Conservation (phyloP, 2,113 vertebrate species). For the Coracopsis vasa region DNA sequence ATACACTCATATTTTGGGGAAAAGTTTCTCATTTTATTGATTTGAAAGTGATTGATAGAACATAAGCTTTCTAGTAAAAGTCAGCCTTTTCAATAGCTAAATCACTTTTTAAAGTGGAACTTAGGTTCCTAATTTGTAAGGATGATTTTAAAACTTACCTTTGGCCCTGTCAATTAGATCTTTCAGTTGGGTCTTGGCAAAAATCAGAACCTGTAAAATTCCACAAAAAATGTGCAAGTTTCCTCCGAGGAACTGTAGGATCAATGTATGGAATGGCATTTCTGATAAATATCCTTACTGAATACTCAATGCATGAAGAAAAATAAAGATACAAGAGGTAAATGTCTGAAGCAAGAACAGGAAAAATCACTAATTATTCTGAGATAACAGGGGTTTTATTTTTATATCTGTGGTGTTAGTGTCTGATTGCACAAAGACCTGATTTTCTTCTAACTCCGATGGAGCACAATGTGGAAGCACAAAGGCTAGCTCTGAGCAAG, state of each 20-base stretch:
- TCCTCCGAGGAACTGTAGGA: neutral
- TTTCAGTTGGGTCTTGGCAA: neutral
- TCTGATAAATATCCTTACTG: neutral
- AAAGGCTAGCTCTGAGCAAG: neutral
- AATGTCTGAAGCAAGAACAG: neutral
- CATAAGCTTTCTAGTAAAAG: neutral
- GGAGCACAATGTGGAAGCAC: neutral
- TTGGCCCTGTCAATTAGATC: neutral
- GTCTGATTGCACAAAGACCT: neutral
- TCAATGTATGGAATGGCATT: neutral
- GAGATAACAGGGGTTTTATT: neutral
- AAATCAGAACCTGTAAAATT: neutral
- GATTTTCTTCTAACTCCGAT: neutral
- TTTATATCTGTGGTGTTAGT: neutral
- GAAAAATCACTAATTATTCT: neutral
- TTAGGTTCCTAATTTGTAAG: neutral
- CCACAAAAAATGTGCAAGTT: neutral
- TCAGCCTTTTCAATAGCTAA: neutral
- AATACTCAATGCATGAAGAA: neutral
- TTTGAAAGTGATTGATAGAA: neutral
- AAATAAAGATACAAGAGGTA: neutral
- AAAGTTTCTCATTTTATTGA: neutral
- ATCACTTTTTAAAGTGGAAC: neutral
- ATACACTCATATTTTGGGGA: neutral
- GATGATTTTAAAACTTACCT: neutral